phyloP scores from a whole-genome alignment of 2,113 vertebrate species.

The Nothocercus nigrocapillus region DNA sequence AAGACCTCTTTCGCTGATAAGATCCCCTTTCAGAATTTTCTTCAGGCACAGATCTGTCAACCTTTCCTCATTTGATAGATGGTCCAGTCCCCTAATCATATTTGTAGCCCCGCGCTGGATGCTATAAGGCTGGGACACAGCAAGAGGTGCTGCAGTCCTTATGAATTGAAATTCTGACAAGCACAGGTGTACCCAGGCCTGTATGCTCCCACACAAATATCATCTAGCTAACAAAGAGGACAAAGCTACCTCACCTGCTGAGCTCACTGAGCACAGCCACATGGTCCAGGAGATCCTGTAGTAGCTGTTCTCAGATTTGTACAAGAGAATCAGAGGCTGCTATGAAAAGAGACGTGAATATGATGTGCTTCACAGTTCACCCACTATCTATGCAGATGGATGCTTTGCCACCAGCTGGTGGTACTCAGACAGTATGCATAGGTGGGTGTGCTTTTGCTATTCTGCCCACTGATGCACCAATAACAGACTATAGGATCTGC shows the following conservation, averaged over 20 bases:
- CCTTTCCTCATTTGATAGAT: no score
- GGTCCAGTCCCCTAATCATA: no score
- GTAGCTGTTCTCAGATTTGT: not conserved
- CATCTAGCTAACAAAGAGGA: not conserved
- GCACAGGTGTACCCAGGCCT: not conserved
- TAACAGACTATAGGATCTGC: not conserved
- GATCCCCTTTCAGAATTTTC: no score
- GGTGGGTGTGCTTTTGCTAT: not conserved
- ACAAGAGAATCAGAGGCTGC: not conserved
- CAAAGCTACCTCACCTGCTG: not conserved
- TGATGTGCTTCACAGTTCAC: not conserved
- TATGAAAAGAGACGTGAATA: accelerated
- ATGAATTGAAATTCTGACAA: not conserved
- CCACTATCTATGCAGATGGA: not conserved
- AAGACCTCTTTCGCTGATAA: no score
- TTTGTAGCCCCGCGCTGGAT: no score
- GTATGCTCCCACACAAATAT: not conserved
- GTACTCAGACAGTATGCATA: not conserved
- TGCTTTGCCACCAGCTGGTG: not conserved
- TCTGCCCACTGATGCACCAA: not conserved
- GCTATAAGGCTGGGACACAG: not conserved
- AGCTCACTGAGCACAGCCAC: not conserved
- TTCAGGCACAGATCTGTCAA: no score
- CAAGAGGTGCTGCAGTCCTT: not conserved
- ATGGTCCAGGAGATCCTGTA: not conserved